A percentile compares a stretch with the other conserved stretches of the same genome.
Conservation (phyloP, 2,888 invertebrate genomes). For the Eudasyphora cyanicolor region DNA sequence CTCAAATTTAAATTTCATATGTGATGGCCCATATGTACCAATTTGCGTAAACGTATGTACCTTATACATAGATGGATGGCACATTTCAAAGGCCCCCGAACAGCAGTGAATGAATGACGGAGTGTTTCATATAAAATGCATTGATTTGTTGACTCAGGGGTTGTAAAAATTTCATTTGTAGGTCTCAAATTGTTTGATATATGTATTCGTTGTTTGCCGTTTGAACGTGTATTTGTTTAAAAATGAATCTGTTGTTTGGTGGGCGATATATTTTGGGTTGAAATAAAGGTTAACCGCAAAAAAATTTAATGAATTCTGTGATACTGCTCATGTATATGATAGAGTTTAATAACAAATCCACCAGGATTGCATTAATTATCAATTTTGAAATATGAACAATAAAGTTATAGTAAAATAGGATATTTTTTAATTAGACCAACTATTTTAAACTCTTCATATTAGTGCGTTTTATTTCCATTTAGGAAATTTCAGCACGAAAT, state of each 20-base stretch:
- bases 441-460: too few species aligned
- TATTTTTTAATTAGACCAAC: too few species aligned
- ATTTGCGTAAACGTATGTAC: too few species aligned
- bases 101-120: background rate
- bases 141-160: slow-evolving; percentile 59
- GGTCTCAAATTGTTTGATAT: slow-evolving; percentile 56
- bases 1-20: too few species aligned
- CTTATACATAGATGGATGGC: background rate
- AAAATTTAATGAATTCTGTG: background rate
- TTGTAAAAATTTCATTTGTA: slow-evolving; percentile 57
- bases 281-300: background rate
- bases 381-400: too few species aligned
- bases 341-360: too few species aligned
- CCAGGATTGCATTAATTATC: too few species aligned
- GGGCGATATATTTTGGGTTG: background rate
- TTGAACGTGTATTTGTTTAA: background rate
- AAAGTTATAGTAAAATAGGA: too few species aligned
- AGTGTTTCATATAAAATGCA: slow-evolving; percentile 43
- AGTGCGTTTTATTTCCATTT: too few species aligned
- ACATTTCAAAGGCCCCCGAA: background rate
- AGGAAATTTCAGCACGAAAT: too few species aligned
- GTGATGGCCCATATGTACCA: too few species aligned
- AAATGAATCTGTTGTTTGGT: background rate
- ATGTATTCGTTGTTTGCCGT: background rate
- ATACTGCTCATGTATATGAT: background rate